Base-by-base conservation (phyloP, 2,888 invertebrate genomes). In the Cartodere bifasciata region DNA sequence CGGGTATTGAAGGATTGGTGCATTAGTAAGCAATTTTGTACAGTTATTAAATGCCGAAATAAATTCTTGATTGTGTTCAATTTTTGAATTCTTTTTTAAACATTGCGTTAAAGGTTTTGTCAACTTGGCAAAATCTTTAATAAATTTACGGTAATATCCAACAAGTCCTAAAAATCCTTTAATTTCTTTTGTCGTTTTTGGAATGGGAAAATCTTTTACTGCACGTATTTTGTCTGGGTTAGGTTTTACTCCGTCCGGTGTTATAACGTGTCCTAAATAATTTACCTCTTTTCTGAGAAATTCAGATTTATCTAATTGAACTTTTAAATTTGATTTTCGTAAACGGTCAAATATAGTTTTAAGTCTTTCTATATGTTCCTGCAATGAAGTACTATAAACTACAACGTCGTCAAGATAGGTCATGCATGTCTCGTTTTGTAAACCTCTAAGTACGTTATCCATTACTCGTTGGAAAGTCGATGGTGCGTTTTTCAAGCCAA, bases 1-100 rank as follows among this genome's bases (percentile, higher is more conserved):
- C 3, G 38, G 40, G 22, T 35, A 35, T 31, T 32, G 23, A 17
- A 37, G 22, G 10, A 40, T 37, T 16, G 36, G 40, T 10, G 33
- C 24, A 15, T 32, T 35, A 10, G 33, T 34, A 23, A 33, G 25
- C 4, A 36, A 15, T 6, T 3, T 29, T 29, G 29, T 36, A 11
- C 29, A 36, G 3, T 12, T 3, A 3, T 36, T 13, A 13, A 36
- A 36, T 9, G 20, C n/a, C 15, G 23, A 32, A 35, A 3, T 6
- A 17, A 10, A 23, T 6, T 26, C 26, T 10, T 13, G 10, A 10
- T 28, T 31, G 20, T 7, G 12, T 13, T 20, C 24, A 16, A 29
- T 31, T 22, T 23, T 11, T 10, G 9, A 7, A 10, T 31, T 24
- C 21, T 36, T 37, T 24, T 37, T 36, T 13, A 37, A 17, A 11